Percentiles rank a stretch among this genome's conserved stretches.
These are phyloP conservation scores for Acipenser ruthenus DNA, from an alignment of 2,797 vertebrate species.

Conservation along the genomic window DNA sequence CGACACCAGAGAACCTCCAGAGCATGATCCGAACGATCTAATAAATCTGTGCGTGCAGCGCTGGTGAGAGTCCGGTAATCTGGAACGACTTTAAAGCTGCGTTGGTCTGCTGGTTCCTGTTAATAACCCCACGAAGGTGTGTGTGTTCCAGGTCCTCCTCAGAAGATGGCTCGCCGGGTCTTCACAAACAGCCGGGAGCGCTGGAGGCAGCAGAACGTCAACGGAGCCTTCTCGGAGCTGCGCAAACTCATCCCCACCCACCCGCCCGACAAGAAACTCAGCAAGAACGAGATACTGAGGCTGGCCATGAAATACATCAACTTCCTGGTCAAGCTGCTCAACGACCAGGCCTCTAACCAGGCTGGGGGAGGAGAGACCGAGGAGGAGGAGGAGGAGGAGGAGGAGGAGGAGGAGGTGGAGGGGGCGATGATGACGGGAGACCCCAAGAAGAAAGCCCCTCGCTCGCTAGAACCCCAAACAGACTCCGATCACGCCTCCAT, in stretches of 20 bases:
- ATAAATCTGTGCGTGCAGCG: background rate
- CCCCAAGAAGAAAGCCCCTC: constrained; percentile 1
- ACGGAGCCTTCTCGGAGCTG: constrained; percentile 83
- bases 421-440: constrained; percentile 13
- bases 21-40: too few relatives aligned
- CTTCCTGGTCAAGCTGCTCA: constrained; percentile 77
- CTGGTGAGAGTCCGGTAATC: background rate
- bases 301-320: constrained; percentile 86
- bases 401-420: constrained; percentile 15
- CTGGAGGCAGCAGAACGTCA: constrained; percentile 90
- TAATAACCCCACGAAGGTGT: constrained; percentile 2
- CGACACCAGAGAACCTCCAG: too few relatives aligned
- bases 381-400: constrained; percentile 21
- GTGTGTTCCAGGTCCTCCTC: constrained; percentile 56
- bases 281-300: constrained; percentile 88
- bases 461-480: constrained; percentile 22
- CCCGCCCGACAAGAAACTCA: constrained; percentile 86
- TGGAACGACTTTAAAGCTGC: background rate
- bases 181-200: constrained; percentile 91
- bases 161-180: constrained; percentile 80
- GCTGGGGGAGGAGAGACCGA: background rate
- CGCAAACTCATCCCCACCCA: constrained; percentile 84
- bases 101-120: background rate
- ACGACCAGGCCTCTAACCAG: constrained; percentile 65
- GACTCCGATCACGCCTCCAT: constrained; percentile 17